Conservation (phyloP, 1,140 invertebrate species). For the Pogonus chalceus region DNA sequence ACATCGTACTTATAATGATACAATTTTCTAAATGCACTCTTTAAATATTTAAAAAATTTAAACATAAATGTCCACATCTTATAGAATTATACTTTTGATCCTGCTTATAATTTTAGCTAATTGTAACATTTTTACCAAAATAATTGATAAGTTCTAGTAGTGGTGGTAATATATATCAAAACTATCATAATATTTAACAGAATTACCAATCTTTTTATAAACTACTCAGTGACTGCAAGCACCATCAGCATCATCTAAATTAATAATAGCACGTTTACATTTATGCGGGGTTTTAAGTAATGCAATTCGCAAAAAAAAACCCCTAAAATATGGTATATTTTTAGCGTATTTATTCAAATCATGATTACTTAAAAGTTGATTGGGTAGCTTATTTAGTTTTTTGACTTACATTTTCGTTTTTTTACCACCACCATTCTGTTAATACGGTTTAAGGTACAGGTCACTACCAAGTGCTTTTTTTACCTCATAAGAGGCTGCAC, state of each 20-base stretch:
- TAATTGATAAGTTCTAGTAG: slow-evolving; percentile 25
- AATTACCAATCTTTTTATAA: too few relatives aligned
- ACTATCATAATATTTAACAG: slow-evolving; percentile 28
- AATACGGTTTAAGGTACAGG: slow-evolving; percentile 29
- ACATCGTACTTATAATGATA: too few relatives aligned
- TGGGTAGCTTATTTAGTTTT: too few relatives aligned
- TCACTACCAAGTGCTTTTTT: not conserved
- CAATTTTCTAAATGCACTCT: too few relatives aligned
- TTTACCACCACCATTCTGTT: slow-evolving; percentile 24
- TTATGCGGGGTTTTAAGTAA: slow-evolving; percentile 15
- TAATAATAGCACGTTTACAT: slow-evolving; percentile 23
- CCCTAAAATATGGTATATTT: slow-evolving; percentile 26
- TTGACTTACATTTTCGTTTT: slow-evolving; percentile 20
- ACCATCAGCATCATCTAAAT: slow-evolving; percentile 21
- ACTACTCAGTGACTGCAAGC: too few relatives aligned
- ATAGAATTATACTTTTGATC: slow-evolving; percentile 8
- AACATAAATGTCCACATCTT: slow-evolving; percentile 16
- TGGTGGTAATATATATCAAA: slow-evolving; percentile 7
- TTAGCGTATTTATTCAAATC: slow-evolving; percentile 20
- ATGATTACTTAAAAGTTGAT: slow-evolving; percentile 19
- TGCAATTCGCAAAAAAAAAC: slow-evolving; percentile 28
- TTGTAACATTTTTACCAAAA: slow-evolving; percentile 13
- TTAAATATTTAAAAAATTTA: slow-evolving; percentile 16
- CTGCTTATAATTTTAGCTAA: slow-evolving; percentile 8
- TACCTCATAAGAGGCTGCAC: not conserved